Percentiles rank a stretch among this genome's conserved stretches.
Evolutionary conservation across 2,888 invertebrate genomes (phyloP).

Genomic region (Archips xylosteana): DNA sequence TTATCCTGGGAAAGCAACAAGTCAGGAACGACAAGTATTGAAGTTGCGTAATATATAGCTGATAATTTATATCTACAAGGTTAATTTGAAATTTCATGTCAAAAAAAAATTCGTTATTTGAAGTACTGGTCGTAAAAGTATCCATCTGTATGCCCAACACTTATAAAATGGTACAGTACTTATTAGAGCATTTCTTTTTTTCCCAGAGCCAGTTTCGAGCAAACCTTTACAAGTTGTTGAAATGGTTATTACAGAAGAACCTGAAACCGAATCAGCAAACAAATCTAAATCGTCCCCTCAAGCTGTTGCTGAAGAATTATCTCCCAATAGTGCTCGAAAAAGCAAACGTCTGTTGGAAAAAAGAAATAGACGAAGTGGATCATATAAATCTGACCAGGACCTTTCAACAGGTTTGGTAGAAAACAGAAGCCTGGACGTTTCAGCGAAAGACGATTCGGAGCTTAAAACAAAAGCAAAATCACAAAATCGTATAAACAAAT

Average conservation of each 20-base stretch:
- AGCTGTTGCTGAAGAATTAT: conserved; percentile 41
- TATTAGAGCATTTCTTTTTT: neutral
- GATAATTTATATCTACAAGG: too few species aligned
- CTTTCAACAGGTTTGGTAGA: conserved; percentile 16
- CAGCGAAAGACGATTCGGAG: neutral
- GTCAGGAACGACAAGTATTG: too few species aligned
- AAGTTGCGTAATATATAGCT: too few species aligned
- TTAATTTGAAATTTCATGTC: too few species aligned
- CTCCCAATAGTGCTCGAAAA: conserved; percentile 47
- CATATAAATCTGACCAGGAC: conserved; percentile 45
- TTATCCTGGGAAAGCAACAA: too few species aligned
- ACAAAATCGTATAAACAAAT: conserved; percentile 3
- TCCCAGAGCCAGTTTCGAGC: conserved; percentile 22
- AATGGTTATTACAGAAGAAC: conserved; percentile 63
- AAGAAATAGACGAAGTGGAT: conserved; percentile 48
- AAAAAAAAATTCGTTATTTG: too few species aligned
- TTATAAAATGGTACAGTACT: too few species aligned
- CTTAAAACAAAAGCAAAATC: conserved; percentile 20
- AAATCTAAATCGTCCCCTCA: conserved; percentile 34
- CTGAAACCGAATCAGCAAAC: conserved; percentile 51
- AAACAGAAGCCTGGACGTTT: conserved; percentile 23
- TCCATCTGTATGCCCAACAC: too few species aligned
- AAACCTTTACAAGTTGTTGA: conserved; percentile 32
- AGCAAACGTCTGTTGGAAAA: conserved; percentile 54
- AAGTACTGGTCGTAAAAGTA: too few species aligned